phyloP scores from a whole-genome alignment of 2,113 vertebrate genomes.

The Hippocampus abdominalis region DNA sequence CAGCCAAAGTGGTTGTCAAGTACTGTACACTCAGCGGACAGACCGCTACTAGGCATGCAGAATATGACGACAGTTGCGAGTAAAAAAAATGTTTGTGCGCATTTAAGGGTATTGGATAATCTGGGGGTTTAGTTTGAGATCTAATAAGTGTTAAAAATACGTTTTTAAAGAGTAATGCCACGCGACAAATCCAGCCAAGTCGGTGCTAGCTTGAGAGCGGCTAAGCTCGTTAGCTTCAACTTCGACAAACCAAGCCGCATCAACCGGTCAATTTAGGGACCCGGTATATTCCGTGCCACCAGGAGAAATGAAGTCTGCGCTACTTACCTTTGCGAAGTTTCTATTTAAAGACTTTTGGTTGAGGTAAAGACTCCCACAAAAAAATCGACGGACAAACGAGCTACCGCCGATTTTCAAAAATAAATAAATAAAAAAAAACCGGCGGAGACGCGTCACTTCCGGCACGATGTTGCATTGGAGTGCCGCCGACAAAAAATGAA shows the following conservation, averaged over 20 bases:
- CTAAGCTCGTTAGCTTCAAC: slow-evolving; percentile 4
- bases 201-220: slow-evolving; percentile 3
- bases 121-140: neutral
- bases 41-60: too few species aligned
- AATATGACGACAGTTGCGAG: too few species aligned
- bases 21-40: neutral
- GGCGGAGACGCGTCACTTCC: slow-evolving; percentile 35
- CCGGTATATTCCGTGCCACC: too few species aligned
- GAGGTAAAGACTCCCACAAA: neutral
- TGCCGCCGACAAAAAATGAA: too few species aligned
- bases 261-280: neutral
- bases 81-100: neutral
- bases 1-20: neutral
- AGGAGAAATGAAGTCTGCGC: neutral
- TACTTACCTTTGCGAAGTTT: slow-evolving; percentile 15
- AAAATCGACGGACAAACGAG: neutral
- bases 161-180: neutral
- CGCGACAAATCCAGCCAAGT: neutral
- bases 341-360: neutral
- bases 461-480: neutral
- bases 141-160: neutral
- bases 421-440: slow-evolving; percentile 10
- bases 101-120: neutral
- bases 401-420: slow-evolving; percentile 65
- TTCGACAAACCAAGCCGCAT: neutral